Base-by-base conservation (phyloP, 2,888 invertebrate species). In the Amphimallon solstitiale region DNA sequence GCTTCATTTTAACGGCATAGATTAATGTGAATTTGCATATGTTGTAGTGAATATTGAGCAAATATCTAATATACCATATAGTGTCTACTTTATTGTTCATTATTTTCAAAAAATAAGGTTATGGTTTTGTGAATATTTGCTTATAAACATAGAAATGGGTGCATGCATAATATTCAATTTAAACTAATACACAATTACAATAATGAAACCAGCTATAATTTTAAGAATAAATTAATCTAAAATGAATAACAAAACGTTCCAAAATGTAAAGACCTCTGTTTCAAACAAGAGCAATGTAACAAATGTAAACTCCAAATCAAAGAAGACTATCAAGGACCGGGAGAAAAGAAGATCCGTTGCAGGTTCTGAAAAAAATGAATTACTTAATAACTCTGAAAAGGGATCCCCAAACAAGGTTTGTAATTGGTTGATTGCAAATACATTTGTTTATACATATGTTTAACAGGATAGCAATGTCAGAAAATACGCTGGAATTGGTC, bases 401-500 rank as follows among this genome's bases (percentile, higher is more conserved):
- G 74, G 75, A 21, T 77, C 77, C 9, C 78, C 78, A 12, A 73
- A 68, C 60, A 78, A 78, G 69, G 80, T 80, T 74, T 38, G 9
- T 52, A 37, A 29, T 12, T 35, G 14, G 17, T 14, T 10, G 7
- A 7, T 6, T 29, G 4, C n/a, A 12, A 35, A 19, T 46, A 29
- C 60, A 15, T 35, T 46, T 51, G 56, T 40, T 23, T 21, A 68
- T 45, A 21, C 43, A 56, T 45, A 52, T 46, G 63, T 52, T 51
- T 74, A 77, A 68, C 65, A 80, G 79, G 79, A 80, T 38, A 64
- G 69, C 9, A 70, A 48, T 65, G 63, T 69, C 62, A 73, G 77
- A 66, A 75, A 77, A 70, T 81, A 77, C 75, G 79, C 79, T 5
- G 81, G 81, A 46, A 77, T 81, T 54, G 76, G 78, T 62, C 67